These are phyloP conservation scores for Takifugu rubripes DNA, from an alignment of 2,797 vertebrate genomes.

Conservation along the genomic window DNA sequence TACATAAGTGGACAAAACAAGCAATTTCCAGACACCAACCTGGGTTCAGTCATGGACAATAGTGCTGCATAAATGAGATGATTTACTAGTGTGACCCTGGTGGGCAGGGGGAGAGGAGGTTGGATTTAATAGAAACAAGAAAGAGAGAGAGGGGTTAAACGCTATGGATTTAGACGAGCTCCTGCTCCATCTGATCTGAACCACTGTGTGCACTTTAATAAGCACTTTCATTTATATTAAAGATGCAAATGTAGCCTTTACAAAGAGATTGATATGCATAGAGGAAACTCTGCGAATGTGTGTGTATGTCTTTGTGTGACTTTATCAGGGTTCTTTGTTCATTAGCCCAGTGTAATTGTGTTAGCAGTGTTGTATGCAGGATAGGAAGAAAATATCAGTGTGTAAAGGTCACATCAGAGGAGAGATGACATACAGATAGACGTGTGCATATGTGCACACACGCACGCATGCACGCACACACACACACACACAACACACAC, in stretches of 20 bases:
- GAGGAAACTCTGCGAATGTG: constrained; percentile 37
- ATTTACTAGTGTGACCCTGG: constrained; percentile 10
- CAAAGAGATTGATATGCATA: constrained; percentile 71
- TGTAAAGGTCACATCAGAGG: constrained; percentile 76
- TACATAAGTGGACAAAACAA: background rate
- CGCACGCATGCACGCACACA: constrained; percentile 18
- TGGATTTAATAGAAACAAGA: constrained; percentile 16
- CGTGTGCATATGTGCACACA: constrained; percentile 32
- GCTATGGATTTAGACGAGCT: constrained; percentile 50
- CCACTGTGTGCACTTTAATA: constrained; percentile 70
- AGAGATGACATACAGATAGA: constrained; percentile 68
- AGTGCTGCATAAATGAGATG: background rate
- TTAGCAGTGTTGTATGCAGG: constrained; percentile 72
- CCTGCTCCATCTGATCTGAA: constrained; percentile 57
- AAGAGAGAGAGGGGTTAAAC: constrained; percentile 48
- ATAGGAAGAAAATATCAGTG: constrained; percentile 65
- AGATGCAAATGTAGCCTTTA: constrained; percentile 84
- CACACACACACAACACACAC: constrained; percentile 8
- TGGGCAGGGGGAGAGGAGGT: constrained; percentile 6
- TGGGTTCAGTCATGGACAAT: constrained; percentile 10
- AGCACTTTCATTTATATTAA: constrained; percentile 79
- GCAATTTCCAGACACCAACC: background rate
- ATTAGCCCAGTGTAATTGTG: constrained; percentile 80
- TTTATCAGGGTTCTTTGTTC: constrained; percentile 70
- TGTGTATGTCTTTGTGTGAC: constrained; percentile 32